phyloP scores from a whole-genome alignment of 2,797 vertebrate genomes.

The Loriculus beryllinus region DNA sequence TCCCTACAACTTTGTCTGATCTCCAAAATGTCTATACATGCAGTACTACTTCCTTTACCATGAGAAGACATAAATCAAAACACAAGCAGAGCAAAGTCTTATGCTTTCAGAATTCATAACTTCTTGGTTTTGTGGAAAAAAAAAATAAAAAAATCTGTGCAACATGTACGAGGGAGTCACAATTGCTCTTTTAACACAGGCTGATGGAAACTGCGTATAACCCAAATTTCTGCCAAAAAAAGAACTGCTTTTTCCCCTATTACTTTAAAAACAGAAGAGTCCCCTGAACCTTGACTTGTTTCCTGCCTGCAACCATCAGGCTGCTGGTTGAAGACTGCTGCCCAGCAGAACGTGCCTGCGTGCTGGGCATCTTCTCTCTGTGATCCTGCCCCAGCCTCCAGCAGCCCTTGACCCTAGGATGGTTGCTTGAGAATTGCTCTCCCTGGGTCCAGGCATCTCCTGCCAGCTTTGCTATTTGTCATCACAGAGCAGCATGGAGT shows the following conservation, averaged over 20 bases:
- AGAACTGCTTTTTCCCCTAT: background rate
- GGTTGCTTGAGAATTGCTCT: background rate
- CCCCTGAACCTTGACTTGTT: background rate
- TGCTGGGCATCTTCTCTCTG: background rate
- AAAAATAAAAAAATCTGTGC: background rate
- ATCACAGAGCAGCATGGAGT: background rate
- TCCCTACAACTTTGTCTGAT: background rate
- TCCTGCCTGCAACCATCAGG: background rate
- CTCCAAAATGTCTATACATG: background rate
- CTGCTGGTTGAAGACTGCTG: background rate
- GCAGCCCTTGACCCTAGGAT: background rate
- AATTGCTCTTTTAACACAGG: background rate
- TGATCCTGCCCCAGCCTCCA: background rate
- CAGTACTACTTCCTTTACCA: background rate
- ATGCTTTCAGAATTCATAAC: background rate
- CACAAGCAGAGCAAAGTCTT: background rate
- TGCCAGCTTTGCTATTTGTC: background rate
- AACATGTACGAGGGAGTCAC: background rate
- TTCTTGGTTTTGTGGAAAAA: background rate
- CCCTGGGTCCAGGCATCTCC: background rate
- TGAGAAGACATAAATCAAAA: constrained; percentile 25
- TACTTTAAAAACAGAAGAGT: background rate
- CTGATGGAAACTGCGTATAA: background rate
- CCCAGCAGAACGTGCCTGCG: background rate
- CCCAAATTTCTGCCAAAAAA: background rate